Evolutionary conservation across 2,797 vertebrate genomes (phyloP), one percentile per base, ranked within the genome.

Genomic region (Sebastes vulpes): DNA sequence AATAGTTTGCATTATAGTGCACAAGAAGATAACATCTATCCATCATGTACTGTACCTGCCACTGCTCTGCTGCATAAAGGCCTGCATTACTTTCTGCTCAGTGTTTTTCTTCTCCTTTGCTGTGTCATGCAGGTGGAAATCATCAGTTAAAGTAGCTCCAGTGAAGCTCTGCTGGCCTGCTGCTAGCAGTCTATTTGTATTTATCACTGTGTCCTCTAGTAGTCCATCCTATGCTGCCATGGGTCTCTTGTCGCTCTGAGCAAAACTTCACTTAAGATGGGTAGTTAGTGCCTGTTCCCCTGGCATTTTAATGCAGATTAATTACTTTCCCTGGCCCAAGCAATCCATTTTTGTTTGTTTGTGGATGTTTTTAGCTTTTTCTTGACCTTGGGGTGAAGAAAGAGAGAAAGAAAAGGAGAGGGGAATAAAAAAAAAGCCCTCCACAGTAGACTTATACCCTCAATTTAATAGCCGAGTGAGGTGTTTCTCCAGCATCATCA

Each of bases 401-500:
- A 81, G 74, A 89, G 79, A 79, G 95, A 89, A 63, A 78, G 75
- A 75, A 61, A 66, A 56, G 79, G 73, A 80, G 88, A 72, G 86
- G 69, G 83, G 72, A 84, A 42, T 38, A 63, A 81, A 66, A 81
- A 64, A 85, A 94, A 89, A 81, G 63, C 81, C 89, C 89, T 91
- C 82, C 92, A 92, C 94, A 94, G 93, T 97, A 98, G 97, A 99
- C 97, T 95, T 98, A 98, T 98, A 97, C 97, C 95, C 96, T 98
- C 97, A 97, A 98, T 98, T 98, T 99, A 98, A 97, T 98, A 97
- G 97, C 97, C 95, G 96, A 97, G 96, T 96, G 97, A 98, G 98
- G 97, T 99, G 97, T 99, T 99, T 99, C 97, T 99, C 96, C 96
- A 96, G 97, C 97, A 98, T 98, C 98, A 98, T 99, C 97, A 97